Percentiles rank a stretch among this genome's conserved stretches.
phyloP scores from a whole-genome alignment of 2,888 invertebrate species.

The Sphinx pinastri region DNA sequence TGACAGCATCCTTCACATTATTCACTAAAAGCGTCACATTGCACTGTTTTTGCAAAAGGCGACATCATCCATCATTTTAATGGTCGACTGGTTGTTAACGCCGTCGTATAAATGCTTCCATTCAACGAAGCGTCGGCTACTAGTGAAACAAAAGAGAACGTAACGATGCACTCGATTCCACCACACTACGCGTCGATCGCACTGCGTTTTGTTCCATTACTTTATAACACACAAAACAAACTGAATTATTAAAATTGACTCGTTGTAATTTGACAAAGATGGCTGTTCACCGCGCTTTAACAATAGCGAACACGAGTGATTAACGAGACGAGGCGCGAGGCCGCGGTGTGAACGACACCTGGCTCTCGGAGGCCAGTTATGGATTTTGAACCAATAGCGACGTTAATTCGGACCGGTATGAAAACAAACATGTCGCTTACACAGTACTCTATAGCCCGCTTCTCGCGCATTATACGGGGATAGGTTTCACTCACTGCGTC shows the following conservation, averaged over 20 bases:
- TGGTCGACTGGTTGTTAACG: slow-evolving; percentile 78
- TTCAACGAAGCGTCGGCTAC: slow-evolving; percentile 76
- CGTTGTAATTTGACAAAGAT: slow-evolving; percentile 82
- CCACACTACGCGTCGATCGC: slow-evolving; percentile 64
- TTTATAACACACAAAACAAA: slow-evolving; percentile 58
- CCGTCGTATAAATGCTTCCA: slow-evolving; percentile 77
- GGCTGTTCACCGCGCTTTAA: slow-evolving; percentile 81
- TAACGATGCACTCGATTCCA: slow-evolving; percentile 67
- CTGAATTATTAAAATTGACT: slow-evolving; percentile 75
- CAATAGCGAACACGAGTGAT: slow-evolving; percentile 83
- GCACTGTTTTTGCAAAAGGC: slow-evolving; percentile 78
- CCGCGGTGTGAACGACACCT: slow-evolving; percentile 85
- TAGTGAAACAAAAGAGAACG: slow-evolving; percentile 82
- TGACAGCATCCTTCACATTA: slow-evolving; percentile 73
- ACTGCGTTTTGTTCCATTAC: slow-evolving; percentile 72
- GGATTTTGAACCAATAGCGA: slow-evolving; percentile 84
- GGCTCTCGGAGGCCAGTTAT: slow-evolving; percentile 83
- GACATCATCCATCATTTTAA: slow-evolving; percentile 81
- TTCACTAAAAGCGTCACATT: slow-evolving; percentile 75
- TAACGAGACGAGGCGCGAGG: slow-evolving; percentile 84
- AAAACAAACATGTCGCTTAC: slow-evolving; percentile 76
- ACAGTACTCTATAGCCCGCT: slow-evolving; percentile 36
- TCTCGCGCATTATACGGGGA: slow-evolving; percentile 63
- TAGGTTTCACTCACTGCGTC: slow-evolving; percentile 63
- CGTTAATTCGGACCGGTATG: slow-evolving; percentile 83